phyloP scores from a whole-genome alignment of 2,888 invertebrate genomes.

The Caenorhabditis afra region DNA sequence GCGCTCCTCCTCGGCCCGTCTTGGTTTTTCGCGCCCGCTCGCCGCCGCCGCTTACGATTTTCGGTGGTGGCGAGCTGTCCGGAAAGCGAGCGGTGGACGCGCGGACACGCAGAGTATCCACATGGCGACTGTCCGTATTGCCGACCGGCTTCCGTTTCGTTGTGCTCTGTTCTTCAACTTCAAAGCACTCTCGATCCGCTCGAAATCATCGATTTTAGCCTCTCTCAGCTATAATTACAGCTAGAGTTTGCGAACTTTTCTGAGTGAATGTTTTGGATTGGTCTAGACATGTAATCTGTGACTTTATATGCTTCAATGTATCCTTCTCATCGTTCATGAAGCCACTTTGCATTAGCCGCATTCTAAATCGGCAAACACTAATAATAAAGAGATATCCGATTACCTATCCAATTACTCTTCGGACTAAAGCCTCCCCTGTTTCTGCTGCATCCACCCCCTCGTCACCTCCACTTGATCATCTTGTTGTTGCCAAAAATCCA shows the following conservation, averaged over 20 bases:
- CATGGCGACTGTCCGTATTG: slow-evolving; percentile 17
- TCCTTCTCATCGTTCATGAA: slow-evolving; percentile 1
- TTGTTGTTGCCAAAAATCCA: slow-evolving; percentile 51
- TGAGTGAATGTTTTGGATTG: no score
- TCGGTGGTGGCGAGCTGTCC: slow-evolving; percentile 34
- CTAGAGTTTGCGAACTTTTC: no score
- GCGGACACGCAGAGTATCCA: slow-evolving; percentile 47
- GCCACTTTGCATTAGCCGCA: slow-evolving; percentile 23
- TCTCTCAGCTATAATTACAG: no score
- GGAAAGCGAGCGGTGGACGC: slow-evolving; percentile 33
- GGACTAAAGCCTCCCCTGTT: slow-evolving; percentile 27
- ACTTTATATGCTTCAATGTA: no score
- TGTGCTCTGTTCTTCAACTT: slow-evolving; percentile 19
- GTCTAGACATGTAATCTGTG: no score
- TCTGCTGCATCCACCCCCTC: slow-evolving; percentile 18
- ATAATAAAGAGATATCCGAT: slow-evolving; percentile 57
- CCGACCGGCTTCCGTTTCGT: slow-evolving; percentile 53
- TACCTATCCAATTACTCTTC: slow-evolving; percentile 62
- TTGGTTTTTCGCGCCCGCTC: slow-evolving; percentile 41
- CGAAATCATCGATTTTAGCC: slow-evolving; percentile 11
- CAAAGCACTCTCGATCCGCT: background rate
- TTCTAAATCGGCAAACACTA: slow-evolving; percentile 56
- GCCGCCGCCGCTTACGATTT: no score
- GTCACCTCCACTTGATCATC: slow-evolving; percentile 31
- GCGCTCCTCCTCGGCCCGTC: slow-evolving; percentile 23